A percentile compares a stretch with the other conserved stretches of the same genome.
Evolutionary conservation across 2,797 vertebrate species (phyloP).

Genomic region (Rhinella marina): DNA sequence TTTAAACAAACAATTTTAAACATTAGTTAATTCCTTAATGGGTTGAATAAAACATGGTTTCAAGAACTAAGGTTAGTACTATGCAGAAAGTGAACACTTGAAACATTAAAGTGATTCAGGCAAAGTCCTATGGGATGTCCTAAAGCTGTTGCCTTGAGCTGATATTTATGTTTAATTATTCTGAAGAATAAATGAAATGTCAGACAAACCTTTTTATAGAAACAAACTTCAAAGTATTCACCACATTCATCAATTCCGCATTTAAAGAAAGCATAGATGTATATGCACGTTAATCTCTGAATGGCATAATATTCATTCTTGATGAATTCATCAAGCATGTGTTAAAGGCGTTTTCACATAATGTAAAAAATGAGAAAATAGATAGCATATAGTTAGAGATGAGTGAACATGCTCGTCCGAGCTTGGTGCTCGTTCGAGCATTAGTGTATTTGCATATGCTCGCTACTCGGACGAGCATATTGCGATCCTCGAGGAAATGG

Average conservation of each 20-base stretch:
- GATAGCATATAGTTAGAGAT: too few relatives aligned
- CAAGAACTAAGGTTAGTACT: slow-evolving; percentile 49
- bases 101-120: slow-evolving; percentile 38
- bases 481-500: too few relatives aligned
- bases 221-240: neutral
- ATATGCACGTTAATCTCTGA: neutral
- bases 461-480: too few relatives aligned
- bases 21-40: slow-evolving; percentile 61
- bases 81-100: slow-evolving; percentile 49
- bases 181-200: slow-evolving; percentile 8
- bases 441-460: too few relatives aligned
- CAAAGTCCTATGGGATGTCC: slow-evolving; percentile 41
- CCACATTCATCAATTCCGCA: neutral
- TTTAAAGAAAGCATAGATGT: neutral
- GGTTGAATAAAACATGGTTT: slow-evolving; percentile 58
- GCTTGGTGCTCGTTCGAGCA: too few relatives aligned
- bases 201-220: slow-evolving; percentile 10
- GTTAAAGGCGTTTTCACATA: neutral
- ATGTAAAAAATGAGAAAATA: too few relatives aligned
- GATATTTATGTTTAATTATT: slow-evolving; percentile 42
- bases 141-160: slow-evolving; percentile 14
- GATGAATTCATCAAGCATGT: neutral
- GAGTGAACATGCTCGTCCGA: too few relatives aligned
- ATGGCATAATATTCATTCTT: neutral
- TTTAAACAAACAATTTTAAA: too few relatives aligned